These are phyloP conservation scores for Tretioscincus oriximinensis DNA, from an alignment of 2,113 vertebrate species.

Conservation along the genomic window DNA sequence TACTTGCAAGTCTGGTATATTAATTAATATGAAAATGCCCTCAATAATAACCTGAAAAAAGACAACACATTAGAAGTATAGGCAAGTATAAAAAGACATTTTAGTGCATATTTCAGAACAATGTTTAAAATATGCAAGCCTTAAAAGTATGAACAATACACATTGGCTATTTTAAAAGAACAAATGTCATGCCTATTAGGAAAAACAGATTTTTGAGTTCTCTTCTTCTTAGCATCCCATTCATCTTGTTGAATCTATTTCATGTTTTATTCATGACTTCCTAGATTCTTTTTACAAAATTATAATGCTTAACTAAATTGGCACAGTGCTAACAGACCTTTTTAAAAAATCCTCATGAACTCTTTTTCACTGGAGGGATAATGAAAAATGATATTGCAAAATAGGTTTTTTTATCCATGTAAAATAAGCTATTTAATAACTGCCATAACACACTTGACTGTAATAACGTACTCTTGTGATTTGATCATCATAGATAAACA, in stretches of 20 bases:
- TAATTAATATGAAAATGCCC: too few relatives aligned
- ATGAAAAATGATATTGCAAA: slow-evolving; percentile 51
- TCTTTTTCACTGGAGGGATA: slow-evolving; percentile 26
- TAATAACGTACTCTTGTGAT: slow-evolving; percentile 49
- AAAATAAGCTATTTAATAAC: slow-evolving; percentile 53
- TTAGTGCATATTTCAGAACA: slow-evolving; percentile 13
- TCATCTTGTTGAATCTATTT: slow-evolving; percentile 63
- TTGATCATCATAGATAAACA: slow-evolving; percentile 59
- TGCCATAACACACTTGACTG: slow-evolving; percentile 42
- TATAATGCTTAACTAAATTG: slow-evolving; percentile 57
- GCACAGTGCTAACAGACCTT: slow-evolving; percentile 51
- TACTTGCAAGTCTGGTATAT: too few relatives aligned
- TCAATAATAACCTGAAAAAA: neutral
- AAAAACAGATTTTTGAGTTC: slow-evolving; percentile 54
- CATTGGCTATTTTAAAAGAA: slow-evolving; percentile 46
- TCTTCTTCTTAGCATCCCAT: slow-evolving; percentile 48
- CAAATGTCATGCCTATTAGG: slow-evolving; percentile 48
- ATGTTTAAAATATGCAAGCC: slow-evolving; percentile 20
- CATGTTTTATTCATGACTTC: slow-evolving; percentile 64
- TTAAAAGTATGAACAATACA: slow-evolving; percentile 29
- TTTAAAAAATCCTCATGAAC: slow-evolving; percentile 49
- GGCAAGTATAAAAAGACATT: neutral
- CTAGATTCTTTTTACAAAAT: slow-evolving; percentile 48
- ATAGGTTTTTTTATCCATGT: slow-evolving; percentile 30
- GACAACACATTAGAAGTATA: slow-evolving; percentile 19